Evolutionary conservation across 2,888 invertebrate species (phyloP).

Genomic region (Nyleta sp.): DNA sequence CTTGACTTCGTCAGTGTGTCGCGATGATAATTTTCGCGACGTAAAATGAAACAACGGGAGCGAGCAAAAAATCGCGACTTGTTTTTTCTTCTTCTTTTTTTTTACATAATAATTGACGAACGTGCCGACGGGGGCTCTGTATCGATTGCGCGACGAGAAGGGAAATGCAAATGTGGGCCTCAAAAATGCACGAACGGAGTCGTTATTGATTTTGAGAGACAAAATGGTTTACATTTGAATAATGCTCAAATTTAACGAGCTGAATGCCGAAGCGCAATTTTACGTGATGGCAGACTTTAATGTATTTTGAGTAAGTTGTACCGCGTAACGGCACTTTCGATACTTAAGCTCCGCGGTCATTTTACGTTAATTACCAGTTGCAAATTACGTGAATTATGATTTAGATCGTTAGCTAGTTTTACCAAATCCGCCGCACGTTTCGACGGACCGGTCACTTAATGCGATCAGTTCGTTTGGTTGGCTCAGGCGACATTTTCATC

Average conservation of each 20-base stretch:
- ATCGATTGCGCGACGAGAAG: conserved; percentile 43
- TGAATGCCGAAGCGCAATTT: conserved; percentile 46
- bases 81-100: too few relatives aligned
- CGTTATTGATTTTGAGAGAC: conserved; percentile 62
- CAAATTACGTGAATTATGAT: conserved; percentile 49
- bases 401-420: conserved; percentile 33
- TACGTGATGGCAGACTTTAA: conserved; percentile 50
- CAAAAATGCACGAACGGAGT: conserved; percentile 53
- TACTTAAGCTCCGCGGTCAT: conserved; percentile 36
- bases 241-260: conserved; percentile 60
- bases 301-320: conserved; percentile 52
- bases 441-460: conserved; percentile 24
- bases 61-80: too few relatives aligned
- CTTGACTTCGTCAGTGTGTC: conserved; percentile 32
- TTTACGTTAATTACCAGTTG: conserved; percentile 47
- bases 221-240: conserved; percentile 63
- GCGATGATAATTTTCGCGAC: conserved; percentile 30
- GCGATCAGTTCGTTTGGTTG: background rate
- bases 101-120: too few relatives aligned
- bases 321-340: conserved; percentile 53
- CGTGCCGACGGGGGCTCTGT: too few relatives aligned
- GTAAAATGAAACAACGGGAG: conserved; percentile 26
- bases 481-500: conserved; percentile 4
- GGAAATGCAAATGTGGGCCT: conserved; percentile 57
- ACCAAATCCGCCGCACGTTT: conserved; percentile 24